Percentiles rank a stretch among this genome's conserved stretches.
Evolutionary conservation across 2,888 invertebrate genomes (phyloP).

Genomic region (Meiosimyza platycephala): DNA sequence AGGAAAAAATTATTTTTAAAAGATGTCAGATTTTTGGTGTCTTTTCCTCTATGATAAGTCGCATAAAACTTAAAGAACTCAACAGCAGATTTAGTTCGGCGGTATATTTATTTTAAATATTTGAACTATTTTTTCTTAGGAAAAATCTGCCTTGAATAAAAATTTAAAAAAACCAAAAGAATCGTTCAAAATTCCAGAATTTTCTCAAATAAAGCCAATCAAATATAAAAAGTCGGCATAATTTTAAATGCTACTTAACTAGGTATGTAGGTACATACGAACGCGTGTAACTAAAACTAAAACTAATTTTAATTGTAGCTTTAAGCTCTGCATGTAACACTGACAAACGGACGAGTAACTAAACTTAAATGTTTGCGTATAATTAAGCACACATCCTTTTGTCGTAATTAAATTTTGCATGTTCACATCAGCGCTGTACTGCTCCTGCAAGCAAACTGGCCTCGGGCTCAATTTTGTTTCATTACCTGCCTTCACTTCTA

Average conservation of each 20-base stretch:
- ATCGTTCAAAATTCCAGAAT: too few species aligned
- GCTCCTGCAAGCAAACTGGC: constrained; percentile 24
- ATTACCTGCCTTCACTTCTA: background rate
- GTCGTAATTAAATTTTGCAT: constrained; percentile 67
- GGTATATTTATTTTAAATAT: too few species aligned
- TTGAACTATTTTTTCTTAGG: too few species aligned
- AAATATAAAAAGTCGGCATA: background rate
- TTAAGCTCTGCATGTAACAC: background rate
- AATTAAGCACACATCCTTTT: constrained; percentile 68
- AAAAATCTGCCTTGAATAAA: too few species aligned
- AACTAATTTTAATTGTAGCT: background rate
- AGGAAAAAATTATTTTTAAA: too few species aligned
- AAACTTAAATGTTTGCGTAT: constrained; percentile 66
- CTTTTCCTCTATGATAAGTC: too few species aligned
- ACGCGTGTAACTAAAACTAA: background rate
- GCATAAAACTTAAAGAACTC: too few species aligned
- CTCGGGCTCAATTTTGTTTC: constrained; percentile 28
- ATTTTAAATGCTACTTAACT: constrained; percentile 26
- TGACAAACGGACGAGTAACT: background rate
- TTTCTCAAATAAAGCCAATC: too few species aligned
- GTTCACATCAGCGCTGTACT: constrained; percentile 59
- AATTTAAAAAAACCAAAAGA: too few species aligned
- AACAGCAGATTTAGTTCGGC: too few species aligned
- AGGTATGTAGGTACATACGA: background rate
- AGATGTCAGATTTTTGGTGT: too few species aligned